These are phyloP conservation scores for Calameuta idolon DNA, from an alignment of 2,888 invertebrate genomes.

Conservation along the genomic window DNA sequence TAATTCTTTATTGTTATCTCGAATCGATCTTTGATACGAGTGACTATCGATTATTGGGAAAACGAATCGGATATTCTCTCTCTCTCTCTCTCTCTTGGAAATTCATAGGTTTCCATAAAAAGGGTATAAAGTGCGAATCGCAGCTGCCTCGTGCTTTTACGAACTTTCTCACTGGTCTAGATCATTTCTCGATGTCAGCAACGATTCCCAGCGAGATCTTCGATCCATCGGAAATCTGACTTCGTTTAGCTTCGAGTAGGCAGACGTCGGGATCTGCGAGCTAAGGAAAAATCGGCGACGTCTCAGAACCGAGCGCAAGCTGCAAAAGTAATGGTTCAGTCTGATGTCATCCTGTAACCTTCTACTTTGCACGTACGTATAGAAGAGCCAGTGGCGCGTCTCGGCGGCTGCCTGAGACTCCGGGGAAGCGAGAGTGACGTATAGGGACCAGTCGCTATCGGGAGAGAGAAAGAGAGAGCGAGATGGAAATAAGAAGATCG, in stretches of 20 bases:
- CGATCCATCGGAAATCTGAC: not conserved
- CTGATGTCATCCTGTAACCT: slow-evolving; percentile 50
- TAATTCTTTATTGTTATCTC: not conserved
- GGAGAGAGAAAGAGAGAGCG: not conserved
- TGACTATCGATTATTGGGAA: not conserved
- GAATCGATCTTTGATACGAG: not conserved
- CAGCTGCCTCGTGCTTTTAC: not conserved
- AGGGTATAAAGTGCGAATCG: not conserved
- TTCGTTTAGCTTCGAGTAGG: not conserved
- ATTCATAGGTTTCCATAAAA: not conserved
- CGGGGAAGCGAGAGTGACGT: not conserved
- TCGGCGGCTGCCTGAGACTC: not conserved
- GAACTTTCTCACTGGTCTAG: not conserved
- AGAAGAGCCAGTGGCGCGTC: not conserved
- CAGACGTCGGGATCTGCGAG: not conserved
- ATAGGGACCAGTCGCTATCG: not conserved
- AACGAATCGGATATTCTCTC: not conserved
- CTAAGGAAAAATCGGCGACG: not conserved
- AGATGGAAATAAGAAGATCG: slow-evolving; percentile 18
- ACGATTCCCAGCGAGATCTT: not conserved
- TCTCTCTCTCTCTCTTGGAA: no score
- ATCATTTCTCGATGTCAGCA: not conserved
- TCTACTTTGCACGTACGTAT: slow-evolving; percentile 45
- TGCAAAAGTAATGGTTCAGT: slow-evolving; percentile 36
- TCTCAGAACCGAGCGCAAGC: not conserved